Evolutionary conservation across 2,888 invertebrate species (phyloP).

Genomic region (Itoplectis maculator): DNA sequence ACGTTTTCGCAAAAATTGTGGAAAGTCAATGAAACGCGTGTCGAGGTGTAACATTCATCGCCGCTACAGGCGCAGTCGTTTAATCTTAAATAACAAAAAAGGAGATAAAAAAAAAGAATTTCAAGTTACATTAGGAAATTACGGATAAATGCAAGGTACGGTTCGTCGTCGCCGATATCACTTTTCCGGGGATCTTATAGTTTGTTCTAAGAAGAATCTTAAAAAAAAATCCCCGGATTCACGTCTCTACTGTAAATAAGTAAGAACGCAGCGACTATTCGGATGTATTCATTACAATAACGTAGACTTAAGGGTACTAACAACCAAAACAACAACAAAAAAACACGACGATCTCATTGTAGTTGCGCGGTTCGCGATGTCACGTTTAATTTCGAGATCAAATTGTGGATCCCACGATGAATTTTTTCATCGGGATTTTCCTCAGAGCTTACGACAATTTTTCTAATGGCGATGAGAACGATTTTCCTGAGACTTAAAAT

Average conservation of each 20-base stretch:
- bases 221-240: conserved; percentile 15
- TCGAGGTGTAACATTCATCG: conserved; percentile 14
- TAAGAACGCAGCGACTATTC: conserved; percentile 70
- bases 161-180: conserved; percentile 34
- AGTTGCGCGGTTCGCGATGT: conserved; percentile 68
- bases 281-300: conserved; percentile 72
- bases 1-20: conserved; percentile 16
- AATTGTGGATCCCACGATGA: no score
- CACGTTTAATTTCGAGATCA: background rate
- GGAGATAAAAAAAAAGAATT: conserved; percentile 20
- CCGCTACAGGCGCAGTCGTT: conserved; percentile 2
- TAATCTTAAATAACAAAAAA: background rate
- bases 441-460: no score
- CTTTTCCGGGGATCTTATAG: conserved; percentile 21
- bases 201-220: conserved; percentile 5
- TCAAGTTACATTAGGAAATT: conserved; percentile 34
- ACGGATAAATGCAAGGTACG: conserved; percentile 24
- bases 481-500: no score
- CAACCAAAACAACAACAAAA: conserved; percentile 62
- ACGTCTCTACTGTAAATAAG: conserved; percentile 75
- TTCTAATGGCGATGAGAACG: no score
- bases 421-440: no score
- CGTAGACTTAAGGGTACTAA: conserved; percentile 74
- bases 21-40: conserved; percentile 1
- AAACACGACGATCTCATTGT: conserved; percentile 77